A percentile compares a stretch with the other conserved stretches of the same genome.
Evolutionary conservation across 2,113 vertebrate genomes (phyloP).

Genomic region (Crotalus viridis): DNA sequence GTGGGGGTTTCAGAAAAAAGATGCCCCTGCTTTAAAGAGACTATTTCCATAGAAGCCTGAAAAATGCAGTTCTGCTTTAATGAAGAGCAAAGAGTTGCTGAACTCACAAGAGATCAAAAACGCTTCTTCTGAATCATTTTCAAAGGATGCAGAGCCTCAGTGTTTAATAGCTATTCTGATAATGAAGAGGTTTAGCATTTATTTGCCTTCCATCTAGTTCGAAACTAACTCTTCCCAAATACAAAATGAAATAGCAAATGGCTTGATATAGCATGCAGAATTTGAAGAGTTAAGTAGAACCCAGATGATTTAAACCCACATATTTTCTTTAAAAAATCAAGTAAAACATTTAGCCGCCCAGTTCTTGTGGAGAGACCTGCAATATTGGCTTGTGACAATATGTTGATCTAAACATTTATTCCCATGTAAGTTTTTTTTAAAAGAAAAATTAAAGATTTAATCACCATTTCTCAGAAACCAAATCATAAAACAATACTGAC

Average conservation of each 20-base stretch:
- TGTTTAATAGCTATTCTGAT: background rate
- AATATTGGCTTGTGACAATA: background rate
- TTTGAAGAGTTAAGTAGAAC: background rate
- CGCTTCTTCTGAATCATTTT: background rate
- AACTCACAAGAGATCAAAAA: background rate
- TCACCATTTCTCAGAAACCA: background rate
- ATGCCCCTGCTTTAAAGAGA: background rate
- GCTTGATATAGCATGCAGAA: background rate
- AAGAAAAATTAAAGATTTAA: background rate
- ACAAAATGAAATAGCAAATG: background rate
- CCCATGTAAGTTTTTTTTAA: background rate
- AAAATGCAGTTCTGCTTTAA: background rate
- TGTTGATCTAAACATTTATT: background rate
- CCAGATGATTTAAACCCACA: background rate
- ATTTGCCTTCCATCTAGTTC: background rate
- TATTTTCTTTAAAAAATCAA: background rate
- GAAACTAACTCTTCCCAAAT: background rate
- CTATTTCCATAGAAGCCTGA: background rate
- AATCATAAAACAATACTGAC: background rate
- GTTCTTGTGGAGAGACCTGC: background rate
- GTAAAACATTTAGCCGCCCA: background rate
- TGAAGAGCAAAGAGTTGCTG: background rate
- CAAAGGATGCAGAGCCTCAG: background rate
- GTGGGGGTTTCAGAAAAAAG: background rate
- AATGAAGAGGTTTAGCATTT: background rate